Evolutionary conservation across 1,140 invertebrate genomes (phyloP).

Genomic region (Gryon sp.): DNA sequence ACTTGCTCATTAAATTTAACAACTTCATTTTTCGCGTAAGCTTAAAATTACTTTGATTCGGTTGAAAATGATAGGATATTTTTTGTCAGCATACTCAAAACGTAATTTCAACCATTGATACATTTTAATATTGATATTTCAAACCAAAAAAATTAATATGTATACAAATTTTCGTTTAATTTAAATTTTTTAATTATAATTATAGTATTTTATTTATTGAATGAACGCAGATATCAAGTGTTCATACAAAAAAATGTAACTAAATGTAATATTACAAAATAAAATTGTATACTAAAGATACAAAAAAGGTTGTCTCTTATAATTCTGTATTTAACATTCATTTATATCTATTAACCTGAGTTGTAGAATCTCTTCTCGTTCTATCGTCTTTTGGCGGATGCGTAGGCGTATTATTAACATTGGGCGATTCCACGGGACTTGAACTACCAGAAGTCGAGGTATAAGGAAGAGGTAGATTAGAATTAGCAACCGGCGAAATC

Average conservation of each 20-base stretch:
- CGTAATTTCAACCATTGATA: too few species aligned
- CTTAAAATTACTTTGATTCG: neutral
- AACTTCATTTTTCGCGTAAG: neutral
- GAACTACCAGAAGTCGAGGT: conserved; percentile 75
- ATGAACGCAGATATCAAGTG: too few species aligned
- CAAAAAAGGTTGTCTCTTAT: neutral
- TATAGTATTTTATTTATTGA: too few species aligned
- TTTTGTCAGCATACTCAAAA: too few species aligned
- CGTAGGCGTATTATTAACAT: conserved; percentile 80
- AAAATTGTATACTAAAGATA: neutral
- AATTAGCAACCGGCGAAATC: conserved; percentile 83
- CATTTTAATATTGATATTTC: too few species aligned
- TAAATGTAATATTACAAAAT: too few species aligned
- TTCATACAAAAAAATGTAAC: too few species aligned
- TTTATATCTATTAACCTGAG: conserved; percentile 81
- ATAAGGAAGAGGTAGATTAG: conserved; percentile 73
- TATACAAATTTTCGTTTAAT: too few species aligned
- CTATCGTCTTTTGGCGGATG: conserved; percentile 81
- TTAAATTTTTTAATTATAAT: too few species aligned
- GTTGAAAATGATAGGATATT: too few species aligned
- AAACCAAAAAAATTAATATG: too few species aligned
- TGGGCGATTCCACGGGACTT: conserved; percentile 76
- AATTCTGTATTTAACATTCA: neutral
- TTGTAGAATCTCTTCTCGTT: conserved; percentile 89
- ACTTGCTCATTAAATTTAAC: neutral